These are phyloP conservation scores for Rhinichthys klamathensis DNA, from an alignment of 2,113 vertebrate species.

Conservation along the genomic window DNA sequence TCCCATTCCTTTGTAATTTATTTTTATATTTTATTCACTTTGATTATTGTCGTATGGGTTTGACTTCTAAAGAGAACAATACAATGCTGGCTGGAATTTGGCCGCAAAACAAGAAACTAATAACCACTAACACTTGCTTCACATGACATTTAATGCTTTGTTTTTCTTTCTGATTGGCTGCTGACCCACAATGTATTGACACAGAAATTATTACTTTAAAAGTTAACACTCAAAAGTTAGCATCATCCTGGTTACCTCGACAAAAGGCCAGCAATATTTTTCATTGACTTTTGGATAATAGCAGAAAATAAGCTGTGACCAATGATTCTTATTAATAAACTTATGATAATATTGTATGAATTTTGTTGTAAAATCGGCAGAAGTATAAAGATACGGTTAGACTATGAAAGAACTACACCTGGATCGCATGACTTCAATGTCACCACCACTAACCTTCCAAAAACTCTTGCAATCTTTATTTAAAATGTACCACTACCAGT, in stretches of 20 bases:
- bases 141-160: neutral
- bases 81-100: neutral
- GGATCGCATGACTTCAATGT: neutral
- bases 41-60: neutral
- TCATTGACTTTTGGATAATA: neutral
- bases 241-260: neutral
- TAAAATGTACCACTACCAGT: neutral
- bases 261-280: neutral
- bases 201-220: neutral
- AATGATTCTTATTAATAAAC: too few relatives aligned
- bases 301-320: neutral
- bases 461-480: neutral
- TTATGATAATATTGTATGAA: neutral
- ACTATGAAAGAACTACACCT: neutral
- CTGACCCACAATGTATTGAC: neutral
- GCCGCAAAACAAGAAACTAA: neutral
- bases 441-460: neutral
- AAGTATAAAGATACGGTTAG: neutral
- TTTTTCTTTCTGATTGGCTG: neutral
- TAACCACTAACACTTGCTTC: neutral
- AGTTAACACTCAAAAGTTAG: neutral
- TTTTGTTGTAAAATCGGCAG: neutral
- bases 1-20: neutral
- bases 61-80: neutral
- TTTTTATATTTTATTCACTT: conserved; percentile 22